A percentile compares a stretch with the other conserved stretches of the same genome.
These are phyloP conservation scores for Xestia xanthographa DNA, from an alignment of 2,888 invertebrate species.

Conservation along the genomic window DNA sequence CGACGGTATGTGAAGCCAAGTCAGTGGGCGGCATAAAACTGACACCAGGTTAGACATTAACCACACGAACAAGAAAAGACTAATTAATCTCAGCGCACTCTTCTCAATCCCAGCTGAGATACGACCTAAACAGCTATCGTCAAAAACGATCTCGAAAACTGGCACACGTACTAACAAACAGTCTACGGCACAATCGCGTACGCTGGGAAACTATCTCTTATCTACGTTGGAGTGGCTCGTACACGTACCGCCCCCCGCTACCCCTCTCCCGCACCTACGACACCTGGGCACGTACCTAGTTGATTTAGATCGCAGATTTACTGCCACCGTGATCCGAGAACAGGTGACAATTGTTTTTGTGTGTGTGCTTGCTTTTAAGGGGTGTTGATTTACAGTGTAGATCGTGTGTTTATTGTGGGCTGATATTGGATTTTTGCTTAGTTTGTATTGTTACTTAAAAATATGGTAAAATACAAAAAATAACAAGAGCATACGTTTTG, in stretches of 20 bases:
- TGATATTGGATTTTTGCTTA: background rate
- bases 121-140: slow-evolving; percentile 17
- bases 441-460: no score
- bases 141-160: slow-evolving; percentile 31
- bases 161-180: slow-evolving; percentile 39
- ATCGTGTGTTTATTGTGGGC: slow-evolving; percentile 4
- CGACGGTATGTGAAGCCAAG: background rate
- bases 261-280: background rate
- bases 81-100: background rate
- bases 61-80: background rate
- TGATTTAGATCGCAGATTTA: slow-evolving; percentile 54
- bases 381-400: background rate
- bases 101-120: background rate
- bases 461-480: no score
- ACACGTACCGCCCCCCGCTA: slow-evolving; percentile 1
- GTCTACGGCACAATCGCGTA: slow-evolving; percentile 19
- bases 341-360: slow-evolving; percentile 45
- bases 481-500: no score
- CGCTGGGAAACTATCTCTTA: slow-evolving; percentile 41
- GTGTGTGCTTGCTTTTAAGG: slow-evolving; percentile 12
- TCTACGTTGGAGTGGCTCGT: slow-evolving; percentile 30
- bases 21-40: background rate
- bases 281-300: slow-evolving; percentile 48
- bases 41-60: background rate
- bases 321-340: slow-evolving; percentile 29